Evolutionary conservation across 2,888 invertebrate species (phyloP), one percentile per base, ranked within the genome.

Genomic region (Phania funesta): DNA sequence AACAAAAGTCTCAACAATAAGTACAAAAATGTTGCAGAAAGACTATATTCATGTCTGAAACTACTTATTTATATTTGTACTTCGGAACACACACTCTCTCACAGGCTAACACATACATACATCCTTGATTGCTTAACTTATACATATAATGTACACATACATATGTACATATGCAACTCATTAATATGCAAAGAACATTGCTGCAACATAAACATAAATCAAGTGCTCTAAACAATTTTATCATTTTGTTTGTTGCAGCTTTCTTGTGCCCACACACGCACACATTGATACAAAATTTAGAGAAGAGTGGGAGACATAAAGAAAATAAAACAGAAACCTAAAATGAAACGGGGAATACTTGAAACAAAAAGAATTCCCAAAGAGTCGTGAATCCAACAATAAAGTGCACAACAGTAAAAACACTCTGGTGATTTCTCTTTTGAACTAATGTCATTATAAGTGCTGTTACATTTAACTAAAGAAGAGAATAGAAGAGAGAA

Each of bases 121-220:
- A 41, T 41, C 38, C 70, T 56, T 78, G 71, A 82, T 78, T 78
- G 78, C 78, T 78, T 78, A 74, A 65, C 78, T 78, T 60, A 74
- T 70, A 64, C 65, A 71, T 6, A 29, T 7, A 74, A 70, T 56
- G 46, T 38, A 60, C 58, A 50, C 58, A 60, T 67, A 75, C 4
- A 9, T 16, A 77, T 64, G 58, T 58, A 48, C 70, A 78, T 78
- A 78, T 82, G 38, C 13, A 75, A 44, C 50, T 58, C 78, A 70
- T 67, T 75, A 77, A 68, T 78, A 65, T 56, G 74, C 50, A 71
- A 80, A 83, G 80, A 78, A 78, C 80, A 80, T 83, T 79, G 78
- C 78, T 54, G 65, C 67, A 73, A 70, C 73, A 74, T 83, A 83
- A 79, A 73, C n/a, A n/a, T n/a, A n/a, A 64, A 62, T 76, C 67